A percentile compares a stretch with the other conserved stretches of the same genome.
phyloP scores from a whole-genome alignment of 2,113 vertebrate genomes.

The Alligator sinensis region DNA sequence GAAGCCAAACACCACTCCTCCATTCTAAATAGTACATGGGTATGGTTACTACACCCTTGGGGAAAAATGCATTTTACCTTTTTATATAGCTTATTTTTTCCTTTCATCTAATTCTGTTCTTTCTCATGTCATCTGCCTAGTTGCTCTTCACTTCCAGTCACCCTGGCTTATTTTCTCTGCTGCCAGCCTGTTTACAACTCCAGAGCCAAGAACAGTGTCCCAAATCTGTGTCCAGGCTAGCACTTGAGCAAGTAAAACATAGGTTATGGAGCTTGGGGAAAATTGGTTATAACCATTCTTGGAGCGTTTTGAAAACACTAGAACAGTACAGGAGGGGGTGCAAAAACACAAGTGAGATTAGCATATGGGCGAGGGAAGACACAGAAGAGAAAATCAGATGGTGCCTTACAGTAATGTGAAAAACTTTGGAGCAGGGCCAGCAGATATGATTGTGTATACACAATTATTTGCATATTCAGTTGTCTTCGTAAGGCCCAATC shows the following conservation, averaged over 20 bases:
- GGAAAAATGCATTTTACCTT: neutral
- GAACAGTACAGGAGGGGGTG: neutral
- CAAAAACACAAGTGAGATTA: neutral
- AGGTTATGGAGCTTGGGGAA: neutral
- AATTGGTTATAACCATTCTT: no score
- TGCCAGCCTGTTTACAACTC: neutral
- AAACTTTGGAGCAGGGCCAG: neutral
- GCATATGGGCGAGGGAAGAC: accelerated
- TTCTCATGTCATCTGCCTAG: neutral
- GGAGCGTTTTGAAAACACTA: no score
- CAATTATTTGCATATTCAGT: neutral
- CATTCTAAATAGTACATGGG: neutral
- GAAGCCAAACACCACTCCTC: neutral
- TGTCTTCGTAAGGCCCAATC: neutral
- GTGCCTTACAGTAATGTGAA: neutral
- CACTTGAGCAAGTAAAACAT: neutral
- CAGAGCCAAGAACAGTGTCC: neutral
- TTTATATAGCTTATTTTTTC: neutral
- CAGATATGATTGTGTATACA: neutral
- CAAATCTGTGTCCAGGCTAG: neutral
- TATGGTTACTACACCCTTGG: accelerated
- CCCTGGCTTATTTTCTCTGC: neutral
- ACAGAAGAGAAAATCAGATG: neutral
- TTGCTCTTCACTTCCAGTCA: no score
- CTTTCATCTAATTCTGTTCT: neutral